These are phyloP conservation scores for Pachypeltis micranthus DNA, from an alignment of 1,140 invertebrate genomes.

Conservation along the genomic window DNA sequence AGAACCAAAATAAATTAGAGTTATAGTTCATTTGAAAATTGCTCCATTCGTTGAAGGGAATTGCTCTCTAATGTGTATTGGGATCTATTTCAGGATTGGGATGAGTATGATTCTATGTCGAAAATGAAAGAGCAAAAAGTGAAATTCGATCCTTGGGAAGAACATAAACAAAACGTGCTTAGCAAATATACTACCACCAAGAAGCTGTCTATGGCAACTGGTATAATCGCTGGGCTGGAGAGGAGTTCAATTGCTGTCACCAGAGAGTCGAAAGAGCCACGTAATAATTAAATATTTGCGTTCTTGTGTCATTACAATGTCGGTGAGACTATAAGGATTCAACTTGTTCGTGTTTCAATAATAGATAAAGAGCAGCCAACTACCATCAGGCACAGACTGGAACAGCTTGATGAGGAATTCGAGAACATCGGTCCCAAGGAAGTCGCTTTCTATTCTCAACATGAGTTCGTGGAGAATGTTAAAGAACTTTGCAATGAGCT, in stretches of 20 bases:
- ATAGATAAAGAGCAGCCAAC: conserved; percentile 45
- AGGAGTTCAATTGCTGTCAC: background rate
- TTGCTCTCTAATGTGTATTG: background rate
- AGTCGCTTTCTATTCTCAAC: conserved; percentile 78
- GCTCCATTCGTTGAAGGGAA: background rate
- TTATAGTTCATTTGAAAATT: no score
- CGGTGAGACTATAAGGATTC: conserved; percentile 35
- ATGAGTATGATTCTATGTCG: conserved; percentile 30
- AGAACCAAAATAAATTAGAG: no score
- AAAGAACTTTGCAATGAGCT: conserved; percentile 83
- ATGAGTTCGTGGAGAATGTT: conserved; percentile 80
- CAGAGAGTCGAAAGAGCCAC: background rate
- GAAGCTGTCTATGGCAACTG: conserved; percentile 64
- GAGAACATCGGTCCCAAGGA: conserved; percentile 79
- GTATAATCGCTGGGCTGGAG: conserved; percentile 35
- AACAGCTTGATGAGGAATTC: conserved; percentile 89
- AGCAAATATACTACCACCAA: conserved; percentile 84
- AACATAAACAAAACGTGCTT: conserved; percentile 58
- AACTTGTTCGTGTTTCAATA: conserved; percentile 37
- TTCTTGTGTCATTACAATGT: conserved; percentile 62
- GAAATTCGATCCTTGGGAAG: conserved; percentile 54
- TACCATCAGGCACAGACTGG: conserved; percentile 81
- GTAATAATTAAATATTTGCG: conserved; percentile 2
- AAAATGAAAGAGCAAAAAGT: conserved; percentile 37
- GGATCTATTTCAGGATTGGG: conserved; percentile 34